Evolutionary conservation across 1,140 invertebrate species (phyloP), one percentile per base, ranked within the genome.

Genomic region (Geopemphigus sp.): DNA sequence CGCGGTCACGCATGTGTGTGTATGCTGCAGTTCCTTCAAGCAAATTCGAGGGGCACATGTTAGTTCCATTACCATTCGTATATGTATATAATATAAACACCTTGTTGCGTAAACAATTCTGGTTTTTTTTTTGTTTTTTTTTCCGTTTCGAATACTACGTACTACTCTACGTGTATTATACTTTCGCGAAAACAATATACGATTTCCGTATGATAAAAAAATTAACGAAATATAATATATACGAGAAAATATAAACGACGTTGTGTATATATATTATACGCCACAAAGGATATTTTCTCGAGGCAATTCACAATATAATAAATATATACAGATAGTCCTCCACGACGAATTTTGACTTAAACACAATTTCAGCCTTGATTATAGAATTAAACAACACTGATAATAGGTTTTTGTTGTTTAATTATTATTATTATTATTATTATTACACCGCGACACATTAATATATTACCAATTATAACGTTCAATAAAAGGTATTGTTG

Each of bases 211-310:
- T 12, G 24, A 26, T 24, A 10, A 70, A 50, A 53, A 70, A 53
- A 53, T 5, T 19, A 19, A 70, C 50, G 22, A 24, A 64, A 26
- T 70, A 70, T 53, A 70, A 53, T 53, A 17, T 2, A 12, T 26
- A 53, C 17, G 50, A 53, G 6, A 26, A 70, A 53, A 26, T 19
- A 26, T 14, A 6, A 1, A 10, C 6, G 29, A n/a, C n/a, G n/a
- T n/a, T n/a, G n/a, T n/a, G n/a, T n/a, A n/a, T n/a, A n/a, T n/a
- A n/a, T n/a, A n/a, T n/a, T n/a, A n/a, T n/a, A n/a, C n/a, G n/a
- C n/a, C n/a, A n/a, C n/a, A n/a, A n/a, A 64, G 29, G 19, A 39
- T 8, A 24, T 70, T 70, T 70, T 50, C 66, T 50, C 22, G 66
- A 70, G 66, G 66, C 66, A 8, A 22, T 50, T 10, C 26, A 22